Base-by-base conservation (phyloP, 2,797 vertebrate species). In the Balearica regulorum region DNA sequence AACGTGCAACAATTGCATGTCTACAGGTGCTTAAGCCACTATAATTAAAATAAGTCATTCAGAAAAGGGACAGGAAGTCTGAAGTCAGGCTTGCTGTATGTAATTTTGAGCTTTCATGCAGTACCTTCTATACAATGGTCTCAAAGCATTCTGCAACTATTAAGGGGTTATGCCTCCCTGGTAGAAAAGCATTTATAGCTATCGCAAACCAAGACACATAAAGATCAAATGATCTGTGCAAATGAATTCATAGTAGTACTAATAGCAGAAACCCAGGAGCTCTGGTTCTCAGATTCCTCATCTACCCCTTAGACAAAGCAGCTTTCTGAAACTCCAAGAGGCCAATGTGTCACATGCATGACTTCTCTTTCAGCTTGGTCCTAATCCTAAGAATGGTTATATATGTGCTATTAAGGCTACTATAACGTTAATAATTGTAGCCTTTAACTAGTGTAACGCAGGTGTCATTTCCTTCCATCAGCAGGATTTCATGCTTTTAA, bases 1-100 rank as follows among this genome's bases (percentile, higher is more conserved):
- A 35, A 16, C 3, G 5, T 64, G 22, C 51, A 91, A 75, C 60
- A 84, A 62, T 15, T 83, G 43, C 62, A 87, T n/a, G 43, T 89
- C 90, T 95, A 87, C 69, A 92, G 75, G 35, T 71, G 37, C 48
- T 85, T 81, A 93, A 71, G 18, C 13, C 61, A 51, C 49, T 46
- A 70, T 64, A 93, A 90, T 82, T 94, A 92, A 93, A 96, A 89
- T 66, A 81, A 77, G 29, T 61, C 35, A 88, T 54, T 29, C 86
- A 90, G 54, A 80, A 92, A 92, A 93, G 46, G 11, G 41, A 69
- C n/a, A 76, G 39, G 20, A 89, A 92, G 20, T 71, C 57, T 83
- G 48, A 91, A 80, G n/a, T 58, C 8, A 10, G 55, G 43, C 31
- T 85, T 61, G 22, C 24, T 57, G 14, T 41, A 54, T 54, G 20